Conservation (phyloP, 2,797 vertebrate genomes). For the Clarias fuscus region DNA sequence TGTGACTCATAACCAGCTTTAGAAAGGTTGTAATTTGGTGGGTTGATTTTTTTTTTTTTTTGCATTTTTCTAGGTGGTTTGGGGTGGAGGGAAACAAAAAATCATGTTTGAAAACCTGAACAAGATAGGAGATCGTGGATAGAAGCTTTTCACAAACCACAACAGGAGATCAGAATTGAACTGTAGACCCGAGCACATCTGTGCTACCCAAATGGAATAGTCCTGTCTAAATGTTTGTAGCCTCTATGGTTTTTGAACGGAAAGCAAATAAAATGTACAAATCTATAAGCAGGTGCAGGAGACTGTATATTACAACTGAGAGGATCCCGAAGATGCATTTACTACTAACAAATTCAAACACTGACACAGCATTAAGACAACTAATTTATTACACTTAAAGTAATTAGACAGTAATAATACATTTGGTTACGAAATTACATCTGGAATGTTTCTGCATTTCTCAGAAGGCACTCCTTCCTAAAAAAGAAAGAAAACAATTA, state of each 20-base stretch:
- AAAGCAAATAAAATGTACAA: background rate
- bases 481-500: conserved; percentile 45
- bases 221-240: background rate
- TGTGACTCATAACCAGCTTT: background rate
- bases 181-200: background rate
- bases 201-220: background rate
- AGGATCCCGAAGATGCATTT: background rate
- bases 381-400: background rate
- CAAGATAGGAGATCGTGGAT: background rate
- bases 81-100: background rate
- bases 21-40: background rate
- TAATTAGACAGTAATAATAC: background rate
- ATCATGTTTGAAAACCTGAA: background rate
- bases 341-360: background rate
- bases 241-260: background rate
- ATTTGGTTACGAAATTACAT: conserved; percentile 21
- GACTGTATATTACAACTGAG: background rate
- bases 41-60: background rate
- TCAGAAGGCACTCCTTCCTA: conserved; percentile 66
- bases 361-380: background rate
- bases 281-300: background rate
- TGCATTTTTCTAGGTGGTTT: background rate
- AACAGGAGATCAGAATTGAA: too few relatives aligned
- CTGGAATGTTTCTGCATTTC: conserved; percentile 63
- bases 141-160: background rate